Percentiles rank a stretch among this genome's conserved stretches.
Evolutionary conservation across 1,140 invertebrate genomes (phyloP).

Genomic region (Drosophila varians): DNA sequence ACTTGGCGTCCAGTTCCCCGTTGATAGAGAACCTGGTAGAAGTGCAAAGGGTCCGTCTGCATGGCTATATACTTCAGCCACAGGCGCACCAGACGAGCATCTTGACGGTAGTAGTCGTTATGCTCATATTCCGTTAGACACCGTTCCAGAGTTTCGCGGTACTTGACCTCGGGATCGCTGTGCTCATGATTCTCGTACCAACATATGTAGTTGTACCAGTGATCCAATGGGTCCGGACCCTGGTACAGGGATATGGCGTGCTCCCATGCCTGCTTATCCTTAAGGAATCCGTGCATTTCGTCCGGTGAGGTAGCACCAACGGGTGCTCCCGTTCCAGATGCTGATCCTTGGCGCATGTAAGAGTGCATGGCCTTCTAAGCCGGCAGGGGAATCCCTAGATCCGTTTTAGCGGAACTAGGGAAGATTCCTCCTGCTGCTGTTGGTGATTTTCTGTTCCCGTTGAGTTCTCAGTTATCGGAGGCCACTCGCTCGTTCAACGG

Average conservation of each 20-base stretch:
- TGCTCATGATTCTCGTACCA: conserved; percentile 96
- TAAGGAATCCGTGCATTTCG: conserved; percentile 75
- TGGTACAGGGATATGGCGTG: conserved; percentile 91
- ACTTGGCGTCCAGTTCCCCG: conserved; percentile 90
- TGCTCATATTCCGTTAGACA: conserved; percentile 92
- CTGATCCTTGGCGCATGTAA: conserved; percentile 57
- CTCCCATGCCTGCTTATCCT: conserved; percentile 88
- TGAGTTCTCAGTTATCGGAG: conserved; percentile 20
- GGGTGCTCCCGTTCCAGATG: conserved; percentile 20
- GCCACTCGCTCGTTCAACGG: neutral
- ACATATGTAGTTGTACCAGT: conserved; percentile 94
- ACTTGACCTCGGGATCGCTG: conserved; percentile 91
- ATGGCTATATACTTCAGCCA: conserved; percentile 96
- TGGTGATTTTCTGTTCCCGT: conserved; percentile 2
- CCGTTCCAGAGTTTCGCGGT: conserved; percentile 90
- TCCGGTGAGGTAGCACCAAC: conserved; percentile 35
- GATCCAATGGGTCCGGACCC: conserved; percentile 93
- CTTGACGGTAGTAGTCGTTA: conserved; percentile 92
- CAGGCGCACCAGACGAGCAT: conserved; percentile 91
- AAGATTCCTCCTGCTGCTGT: neutral
- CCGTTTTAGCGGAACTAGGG: neutral
- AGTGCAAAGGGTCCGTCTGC: conserved; percentile 89
- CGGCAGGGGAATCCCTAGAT: conserved; percentile 12
- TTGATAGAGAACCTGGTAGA: conserved; percentile 90
- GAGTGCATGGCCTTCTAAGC: conserved; percentile 69